phyloP scores from a whole-genome alignment of 2,797 vertebrate species.

The Micromesistius poutassou region DNA sequence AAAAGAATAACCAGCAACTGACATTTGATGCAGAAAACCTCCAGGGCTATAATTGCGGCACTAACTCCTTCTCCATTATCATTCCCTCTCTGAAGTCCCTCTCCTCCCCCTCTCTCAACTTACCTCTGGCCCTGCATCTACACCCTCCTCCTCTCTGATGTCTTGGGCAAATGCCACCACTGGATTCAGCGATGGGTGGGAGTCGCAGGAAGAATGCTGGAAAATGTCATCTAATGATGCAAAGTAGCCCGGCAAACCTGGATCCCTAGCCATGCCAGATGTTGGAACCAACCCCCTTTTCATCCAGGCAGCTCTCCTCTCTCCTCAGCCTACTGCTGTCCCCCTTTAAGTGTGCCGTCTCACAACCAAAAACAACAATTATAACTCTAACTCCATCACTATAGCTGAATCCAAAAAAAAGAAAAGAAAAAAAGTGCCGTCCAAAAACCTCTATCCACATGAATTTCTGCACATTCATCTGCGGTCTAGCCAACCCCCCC shows the following conservation, averaged over 20 bases:
- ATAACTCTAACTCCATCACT: neutral
- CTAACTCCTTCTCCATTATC: constrained; percentile 7
- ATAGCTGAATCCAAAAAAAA: neutral
- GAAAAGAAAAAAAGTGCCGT: neutral
- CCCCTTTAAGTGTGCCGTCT: constrained; percentile 29
- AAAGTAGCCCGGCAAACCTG: constrained; percentile 56
- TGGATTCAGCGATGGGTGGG: constrained; percentile 29
- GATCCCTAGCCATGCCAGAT: constrained; percentile 44
- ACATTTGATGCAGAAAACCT: constrained; percentile 53
- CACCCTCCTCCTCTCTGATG: constrained; percentile 39
- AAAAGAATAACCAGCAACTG: constrained; percentile 19
- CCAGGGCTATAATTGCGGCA: constrained; percentile 38
- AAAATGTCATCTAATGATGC: constrained; percentile 72
- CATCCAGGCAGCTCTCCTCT: constrained; percentile 33
- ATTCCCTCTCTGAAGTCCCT: neutral
- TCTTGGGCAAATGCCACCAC: constrained; percentile 55
- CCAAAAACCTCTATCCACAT: neutral
- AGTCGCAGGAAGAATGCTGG: constrained; percentile 53
- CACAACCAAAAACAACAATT: neutral
- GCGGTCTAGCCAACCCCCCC: neutral
- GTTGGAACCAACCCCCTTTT: constrained; percentile 46
- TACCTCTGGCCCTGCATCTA: neutral
- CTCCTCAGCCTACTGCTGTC: constrained; percentile 15
- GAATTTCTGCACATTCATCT: neutral
- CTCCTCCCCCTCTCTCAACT: neutral